These are phyloP conservation scores for Calonectris borealis DNA, from an alignment of 2,113 vertebrate genomes.

Conservation along the genomic window DNA sequence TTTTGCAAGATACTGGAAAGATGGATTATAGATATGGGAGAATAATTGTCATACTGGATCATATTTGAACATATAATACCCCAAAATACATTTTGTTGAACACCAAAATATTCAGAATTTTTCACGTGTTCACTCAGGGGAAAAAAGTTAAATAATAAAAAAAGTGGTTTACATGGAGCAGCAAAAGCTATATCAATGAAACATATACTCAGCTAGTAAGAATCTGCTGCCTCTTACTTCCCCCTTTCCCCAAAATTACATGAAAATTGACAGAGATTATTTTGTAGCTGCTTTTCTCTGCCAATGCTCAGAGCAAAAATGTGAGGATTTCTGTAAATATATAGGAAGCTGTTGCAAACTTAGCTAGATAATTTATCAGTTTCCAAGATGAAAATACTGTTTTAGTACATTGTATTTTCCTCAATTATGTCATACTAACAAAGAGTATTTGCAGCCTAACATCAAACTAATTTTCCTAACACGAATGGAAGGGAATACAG, in stretches of 20 bases:
- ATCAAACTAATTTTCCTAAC: slow-evolving; percentile 49
- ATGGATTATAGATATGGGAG: neutral
- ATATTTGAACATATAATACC: neutral
- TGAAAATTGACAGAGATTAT: neutral
- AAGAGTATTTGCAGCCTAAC: neutral
- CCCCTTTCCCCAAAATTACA: neutral
- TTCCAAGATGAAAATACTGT: slow-evolving; percentile 9
- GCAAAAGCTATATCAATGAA: neutral
- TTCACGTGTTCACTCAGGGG: neutral
- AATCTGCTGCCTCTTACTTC: neutral
- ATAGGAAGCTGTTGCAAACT: neutral
- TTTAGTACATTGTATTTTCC: neutral
- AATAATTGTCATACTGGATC: neutral
- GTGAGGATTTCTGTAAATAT: neutral
- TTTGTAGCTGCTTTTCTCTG: neutral
- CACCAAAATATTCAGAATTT: neutral
- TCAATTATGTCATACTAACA: slow-evolving; percentile 18
- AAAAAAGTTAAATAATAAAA: neutral
- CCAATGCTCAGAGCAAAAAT: neutral
- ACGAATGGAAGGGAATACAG: slow-evolving; percentile 15
- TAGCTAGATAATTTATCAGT: neutral
- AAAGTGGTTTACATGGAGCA: neutral
- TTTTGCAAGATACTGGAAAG: neutral
- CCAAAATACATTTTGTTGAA: neutral
- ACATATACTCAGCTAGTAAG: neutral